These are phyloP conservation scores for Hyles euphorbiae DNA, from an alignment of 1,140 invertebrate genomes.

Conservation along the genomic window DNA sequence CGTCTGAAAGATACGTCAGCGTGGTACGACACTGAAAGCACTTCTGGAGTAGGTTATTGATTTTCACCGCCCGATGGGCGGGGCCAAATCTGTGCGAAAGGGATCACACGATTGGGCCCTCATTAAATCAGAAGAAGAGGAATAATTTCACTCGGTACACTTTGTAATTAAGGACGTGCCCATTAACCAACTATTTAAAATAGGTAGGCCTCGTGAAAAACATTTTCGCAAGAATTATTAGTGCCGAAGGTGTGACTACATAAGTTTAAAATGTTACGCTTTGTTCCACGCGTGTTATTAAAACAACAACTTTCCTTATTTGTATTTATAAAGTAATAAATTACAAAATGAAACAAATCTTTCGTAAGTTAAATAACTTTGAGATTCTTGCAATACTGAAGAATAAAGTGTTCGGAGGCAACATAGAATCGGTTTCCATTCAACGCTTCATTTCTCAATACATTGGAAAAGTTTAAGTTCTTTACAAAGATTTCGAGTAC, in stretches of 20 bases:
- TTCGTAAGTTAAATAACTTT: no score
- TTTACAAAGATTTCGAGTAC: no score
- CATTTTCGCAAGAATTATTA: slow-evolving; percentile 46
- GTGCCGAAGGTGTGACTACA: slow-evolving; percentile 31
- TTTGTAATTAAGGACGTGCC: slow-evolving; percentile 73
- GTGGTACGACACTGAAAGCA: slow-evolving; percentile 61
- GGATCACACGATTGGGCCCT: slow-evolving; percentile 64
- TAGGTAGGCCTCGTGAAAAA: slow-evolving; percentile 61
- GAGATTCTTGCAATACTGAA: no score
- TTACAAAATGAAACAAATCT: no score
- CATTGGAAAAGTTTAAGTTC: no score
- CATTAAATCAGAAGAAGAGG: slow-evolving; percentile 69
- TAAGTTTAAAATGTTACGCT: slow-evolving; percentile 16
- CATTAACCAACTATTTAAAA: slow-evolving; percentile 73
- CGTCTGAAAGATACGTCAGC: slow-evolving; percentile 47
- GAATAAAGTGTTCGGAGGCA: no score
- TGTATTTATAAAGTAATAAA: no score
- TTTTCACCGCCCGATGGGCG: slow-evolving; percentile 70
- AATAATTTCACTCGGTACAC: slow-evolving; percentile 58
- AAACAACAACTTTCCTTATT: background rate
- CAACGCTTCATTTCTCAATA: no score
- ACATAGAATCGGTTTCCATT: no score
- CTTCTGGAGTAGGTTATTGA: slow-evolving; percentile 72
- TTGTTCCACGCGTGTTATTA: background rate
- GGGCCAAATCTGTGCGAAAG: slow-evolving; percentile 65